Percentiles rank a stretch among this genome's conserved stretches.
Conservation (phyloP, 2,888 invertebrate genomes). For the Trachelus stipa region DNA sequence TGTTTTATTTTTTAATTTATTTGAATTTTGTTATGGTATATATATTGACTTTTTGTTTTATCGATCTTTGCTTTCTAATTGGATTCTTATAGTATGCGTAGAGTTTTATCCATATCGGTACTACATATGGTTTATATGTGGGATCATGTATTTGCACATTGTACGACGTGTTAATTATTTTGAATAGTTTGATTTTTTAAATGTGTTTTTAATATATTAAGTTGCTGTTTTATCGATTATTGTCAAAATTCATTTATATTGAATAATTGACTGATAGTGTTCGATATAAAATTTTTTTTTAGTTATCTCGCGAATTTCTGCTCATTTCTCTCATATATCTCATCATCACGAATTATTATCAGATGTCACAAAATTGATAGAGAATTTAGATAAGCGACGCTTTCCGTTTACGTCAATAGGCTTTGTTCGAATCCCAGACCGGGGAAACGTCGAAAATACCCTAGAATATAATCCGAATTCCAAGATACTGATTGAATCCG, state of each 20-base stretch:
- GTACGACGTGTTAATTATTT: too few relatives aligned
- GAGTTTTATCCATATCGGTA: background rate
- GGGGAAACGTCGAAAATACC: background rate
- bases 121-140: too few relatives aligned
- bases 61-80: background rate
- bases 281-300: background rate
- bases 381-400: background rate
- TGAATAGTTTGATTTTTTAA: too few relatives aligned
- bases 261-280: too few relatives aligned
- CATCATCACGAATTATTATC: background rate
- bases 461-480: background rate
- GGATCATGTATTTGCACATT: too few relatives aligned
- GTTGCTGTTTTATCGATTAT: too few relatives aligned
- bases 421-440: background rate
- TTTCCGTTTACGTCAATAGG: background rate
- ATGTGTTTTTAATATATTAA: too few relatives aligned
- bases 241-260: too few relatives aligned
- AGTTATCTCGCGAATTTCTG: background rate
- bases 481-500: background rate
- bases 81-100: background rate
- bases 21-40: background rate
- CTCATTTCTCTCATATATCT: background rate
- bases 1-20: background rate
- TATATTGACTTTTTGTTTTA: background rate
- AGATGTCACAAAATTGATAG: background rate